Conservation (phyloP, 2,888 invertebrate species). For the Portevinia maculata region DNA sequence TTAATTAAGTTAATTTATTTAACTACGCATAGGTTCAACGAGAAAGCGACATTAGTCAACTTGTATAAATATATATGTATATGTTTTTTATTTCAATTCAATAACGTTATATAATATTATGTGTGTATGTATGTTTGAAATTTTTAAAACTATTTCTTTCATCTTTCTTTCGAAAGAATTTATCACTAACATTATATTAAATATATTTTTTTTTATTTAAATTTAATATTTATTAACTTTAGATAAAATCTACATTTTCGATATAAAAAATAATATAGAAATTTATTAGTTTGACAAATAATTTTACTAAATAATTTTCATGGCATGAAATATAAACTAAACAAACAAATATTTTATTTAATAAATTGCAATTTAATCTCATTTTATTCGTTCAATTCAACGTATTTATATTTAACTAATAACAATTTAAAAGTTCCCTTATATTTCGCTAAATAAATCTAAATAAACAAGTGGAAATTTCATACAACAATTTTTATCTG, state of each 20-base stretch:
- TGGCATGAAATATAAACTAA: slow-evolving; percentile 44
- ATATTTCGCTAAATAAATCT: slow-evolving; percentile 1
- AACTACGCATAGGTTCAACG: slow-evolving; percentile 60
- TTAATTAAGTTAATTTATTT: slow-evolving; percentile 65
- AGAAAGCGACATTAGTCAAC: slow-evolving; percentile 59
- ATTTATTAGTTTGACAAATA: slow-evolving; percentile 31
- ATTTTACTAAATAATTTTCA: slow-evolving; percentile 32
- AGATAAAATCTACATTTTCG: slow-evolving; percentile 42
- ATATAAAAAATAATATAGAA: slow-evolving; percentile 52
- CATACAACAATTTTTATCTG: slow-evolving; percentile 9
- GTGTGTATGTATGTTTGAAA: slow-evolving; percentile 25
- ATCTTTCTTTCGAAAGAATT: slow-evolving; percentile 15
- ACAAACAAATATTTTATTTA: slow-evolving; percentile 6
- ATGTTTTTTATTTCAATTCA: slow-evolving; percentile 26
- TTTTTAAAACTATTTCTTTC: slow-evolving; percentile 5
- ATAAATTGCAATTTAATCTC: slow-evolving; percentile 6
- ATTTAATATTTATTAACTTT: slow-evolving; percentile 20
- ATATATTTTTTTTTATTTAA: slow-evolving; percentile 16
- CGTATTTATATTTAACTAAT: background rate
- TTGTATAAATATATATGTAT: slow-evolving; percentile 70
- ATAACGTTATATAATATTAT: no score
- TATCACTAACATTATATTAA: slow-evolving; percentile 46
- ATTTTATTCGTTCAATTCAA: background rate
- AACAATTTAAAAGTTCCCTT: background rate
- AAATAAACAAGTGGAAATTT: background rate